Conservation (phyloP, 2,113 vertebrate genomes). For the Prochilodus magdalenae region DNA sequence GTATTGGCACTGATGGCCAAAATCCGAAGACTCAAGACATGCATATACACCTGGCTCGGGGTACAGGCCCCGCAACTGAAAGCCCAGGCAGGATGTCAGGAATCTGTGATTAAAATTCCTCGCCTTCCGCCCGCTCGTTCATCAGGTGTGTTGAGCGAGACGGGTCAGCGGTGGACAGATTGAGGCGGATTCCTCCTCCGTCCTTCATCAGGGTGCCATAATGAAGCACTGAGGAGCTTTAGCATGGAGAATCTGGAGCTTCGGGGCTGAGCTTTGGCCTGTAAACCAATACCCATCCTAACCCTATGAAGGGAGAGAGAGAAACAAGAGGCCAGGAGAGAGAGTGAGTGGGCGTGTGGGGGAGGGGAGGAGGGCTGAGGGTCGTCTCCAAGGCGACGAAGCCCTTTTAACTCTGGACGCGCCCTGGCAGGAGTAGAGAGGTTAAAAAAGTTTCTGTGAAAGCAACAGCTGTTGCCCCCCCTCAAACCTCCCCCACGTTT, state of each 20-base stretch:
- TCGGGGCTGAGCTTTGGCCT: constrained; percentile 63
- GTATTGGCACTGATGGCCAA: constrained; percentile 24
- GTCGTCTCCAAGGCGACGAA: constrained; percentile 77
- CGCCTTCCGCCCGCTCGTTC: constrained; percentile 69
- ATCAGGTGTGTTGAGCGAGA: constrained; percentile 82
- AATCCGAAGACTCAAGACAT: constrained; percentile 34
- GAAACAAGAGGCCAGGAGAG: background rate
- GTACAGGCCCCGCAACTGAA: constrained; percentile 51
- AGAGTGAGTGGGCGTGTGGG: constrained; percentile 52
- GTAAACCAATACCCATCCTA: constrained; percentile 83
- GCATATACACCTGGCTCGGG: constrained; percentile 52
- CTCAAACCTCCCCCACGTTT: constrained; percentile 3
- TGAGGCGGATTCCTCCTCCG: constrained; percentile 77
- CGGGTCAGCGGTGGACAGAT: constrained; percentile 69
- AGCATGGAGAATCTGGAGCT: constrained; percentile 67
- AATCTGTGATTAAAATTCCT: constrained; percentile 80
- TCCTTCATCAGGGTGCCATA: constrained; percentile 81
- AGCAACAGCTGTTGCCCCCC: constrained; percentile 91
- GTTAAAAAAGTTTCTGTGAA: constrained; percentile 89
- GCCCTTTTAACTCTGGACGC: constrained; percentile 66
- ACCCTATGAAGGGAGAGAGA: constrained; percentile 26
- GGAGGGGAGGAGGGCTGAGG: constrained; percentile 61
- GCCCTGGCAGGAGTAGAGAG: constrained; percentile 70
- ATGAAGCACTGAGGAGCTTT: constrained; percentile 76
- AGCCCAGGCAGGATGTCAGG: constrained; percentile 61